Percentiles rank a stretch among this genome's conserved stretches.
Conservation (phyloP, 1,140 invertebrate species). For the Calephelis nemesis region DNA sequence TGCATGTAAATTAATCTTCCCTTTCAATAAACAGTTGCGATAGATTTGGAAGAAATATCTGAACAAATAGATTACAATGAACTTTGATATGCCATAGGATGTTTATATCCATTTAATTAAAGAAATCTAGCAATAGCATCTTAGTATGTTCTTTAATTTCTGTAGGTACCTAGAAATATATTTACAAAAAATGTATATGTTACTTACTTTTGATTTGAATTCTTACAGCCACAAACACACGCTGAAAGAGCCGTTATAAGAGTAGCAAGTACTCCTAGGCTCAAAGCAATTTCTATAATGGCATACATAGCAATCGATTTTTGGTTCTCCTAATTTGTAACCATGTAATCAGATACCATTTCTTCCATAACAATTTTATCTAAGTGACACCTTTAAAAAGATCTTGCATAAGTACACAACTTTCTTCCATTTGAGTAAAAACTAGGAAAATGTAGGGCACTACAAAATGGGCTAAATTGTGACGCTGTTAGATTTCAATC, state of each 20-base stretch:
- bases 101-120: too few relatives aligned
- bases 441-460: conserved; percentile 64
- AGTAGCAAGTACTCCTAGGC: conserved; percentile 62
- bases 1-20: too few relatives aligned
- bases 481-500: neutral
- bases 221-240: conserved; percentile 76
- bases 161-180: too few relatives aligned
- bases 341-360: conserved; percentile 33
- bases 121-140: too few relatives aligned
- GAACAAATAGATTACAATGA: too few relatives aligned
- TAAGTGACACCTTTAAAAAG: conserved; percentile 64
- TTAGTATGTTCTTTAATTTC: too few relatives aligned
- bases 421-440: conserved; percentile 71
- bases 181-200: neutral
- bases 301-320: conserved; percentile 67
- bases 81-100: too few relatives aligned
- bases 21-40: too few relatives aligned
- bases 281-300: conserved; percentile 65
- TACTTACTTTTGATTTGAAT: conserved; percentile 77
- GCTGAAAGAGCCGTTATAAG: conserved; percentile 61
- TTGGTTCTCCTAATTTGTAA: conserved; percentile 47
- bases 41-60: too few relatives aligned
- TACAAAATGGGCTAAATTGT: conserved; percentile 14
- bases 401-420: conserved; percentile 48
- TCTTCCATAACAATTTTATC: conserved; percentile 49